These are phyloP conservation scores for Drosophila pegasa DNA, from an alignment of 2,888 invertebrate genomes.

Conservation along the genomic window DNA sequence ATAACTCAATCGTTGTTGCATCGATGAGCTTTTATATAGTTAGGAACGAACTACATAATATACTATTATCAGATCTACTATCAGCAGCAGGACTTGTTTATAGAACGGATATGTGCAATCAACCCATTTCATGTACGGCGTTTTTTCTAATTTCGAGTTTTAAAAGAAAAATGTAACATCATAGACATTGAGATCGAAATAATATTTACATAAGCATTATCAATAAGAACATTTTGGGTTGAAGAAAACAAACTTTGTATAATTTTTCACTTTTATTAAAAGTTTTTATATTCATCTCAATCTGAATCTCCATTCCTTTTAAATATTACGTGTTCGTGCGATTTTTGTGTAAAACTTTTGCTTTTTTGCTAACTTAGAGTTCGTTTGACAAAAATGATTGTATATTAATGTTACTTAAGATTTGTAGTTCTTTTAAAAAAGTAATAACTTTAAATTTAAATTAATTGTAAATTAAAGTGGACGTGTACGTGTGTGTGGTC, in stretches of 20 bases:
- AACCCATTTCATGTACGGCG: not conserved
- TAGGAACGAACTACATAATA: not conserved
- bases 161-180: not conserved
- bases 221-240: no score
- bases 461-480: conserved; percentile 65
- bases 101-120: not conserved
- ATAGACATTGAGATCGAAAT: not conserved
- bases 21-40: not conserved
- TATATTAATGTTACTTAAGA: conserved; percentile 26
- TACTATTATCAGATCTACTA: not conserved
- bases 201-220: no score
- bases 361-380: conserved; percentile 49
- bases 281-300: conserved; percentile 56
- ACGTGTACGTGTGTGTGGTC: conserved; percentile 47
- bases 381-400: conserved; percentile 64
- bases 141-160: not conserved
- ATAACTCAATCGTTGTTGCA: not conserved
- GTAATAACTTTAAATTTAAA: conserved; percentile 75
- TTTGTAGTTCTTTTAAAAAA: conserved; percentile 57
- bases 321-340: conserved; percentile 63
- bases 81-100: not conserved
- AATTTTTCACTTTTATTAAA: conserved; percentile 71
- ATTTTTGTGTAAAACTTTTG: conserved; percentile 38
- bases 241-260: not conserved
- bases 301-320: conserved; percentile 47